Evolutionary conservation across 1,140 invertebrate genomes (phyloP).

Genomic region (Drosophila watanabei): DNA sequence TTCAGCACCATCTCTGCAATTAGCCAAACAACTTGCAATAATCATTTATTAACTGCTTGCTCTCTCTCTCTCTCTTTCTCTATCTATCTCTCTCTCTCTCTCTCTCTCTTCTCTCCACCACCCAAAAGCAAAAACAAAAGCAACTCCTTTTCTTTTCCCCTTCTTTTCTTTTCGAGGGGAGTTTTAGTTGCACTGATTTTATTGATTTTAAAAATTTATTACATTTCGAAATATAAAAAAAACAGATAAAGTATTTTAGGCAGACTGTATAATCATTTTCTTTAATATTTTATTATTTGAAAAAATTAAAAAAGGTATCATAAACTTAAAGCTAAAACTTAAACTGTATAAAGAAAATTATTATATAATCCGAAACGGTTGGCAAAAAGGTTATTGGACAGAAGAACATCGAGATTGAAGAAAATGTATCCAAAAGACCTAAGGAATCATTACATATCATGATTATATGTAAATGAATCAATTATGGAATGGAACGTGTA

Average conservation of each 20-base stretch:
- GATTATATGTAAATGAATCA: too few relatives aligned
- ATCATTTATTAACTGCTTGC: conserved; percentile 54
- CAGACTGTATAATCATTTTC: background rate
- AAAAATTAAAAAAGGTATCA: too few relatives aligned
- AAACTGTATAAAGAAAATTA: too few relatives aligned
- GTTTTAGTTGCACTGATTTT: background rate
- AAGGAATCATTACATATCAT: too few relatives aligned
- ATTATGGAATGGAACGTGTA: too few relatives aligned
- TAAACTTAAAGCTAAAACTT: too few relatives aligned
- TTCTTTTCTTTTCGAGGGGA: background rate
- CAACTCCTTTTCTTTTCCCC: background rate
- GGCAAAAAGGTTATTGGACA: too few relatives aligned
- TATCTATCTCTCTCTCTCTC: background rate
- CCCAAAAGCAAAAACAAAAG: background rate
- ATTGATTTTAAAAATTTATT: background rate
- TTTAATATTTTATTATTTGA: background rate
- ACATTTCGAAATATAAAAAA: background rate
- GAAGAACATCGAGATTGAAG: too few relatives aligned
- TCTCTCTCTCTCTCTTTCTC: background rate
- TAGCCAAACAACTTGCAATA: conserved; percentile 49
- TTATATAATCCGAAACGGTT: too few relatives aligned
- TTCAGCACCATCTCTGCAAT: conserved; percentile 58
- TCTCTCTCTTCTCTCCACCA: background rate
- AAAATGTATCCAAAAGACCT: too few relatives aligned
- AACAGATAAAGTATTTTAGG: too few relatives aligned